Percentiles rank a stretch among this genome's conserved stretches.
Evolutionary conservation across 2,113 vertebrate genomes (phyloP).

Genomic region (Otis tarda): DNA sequence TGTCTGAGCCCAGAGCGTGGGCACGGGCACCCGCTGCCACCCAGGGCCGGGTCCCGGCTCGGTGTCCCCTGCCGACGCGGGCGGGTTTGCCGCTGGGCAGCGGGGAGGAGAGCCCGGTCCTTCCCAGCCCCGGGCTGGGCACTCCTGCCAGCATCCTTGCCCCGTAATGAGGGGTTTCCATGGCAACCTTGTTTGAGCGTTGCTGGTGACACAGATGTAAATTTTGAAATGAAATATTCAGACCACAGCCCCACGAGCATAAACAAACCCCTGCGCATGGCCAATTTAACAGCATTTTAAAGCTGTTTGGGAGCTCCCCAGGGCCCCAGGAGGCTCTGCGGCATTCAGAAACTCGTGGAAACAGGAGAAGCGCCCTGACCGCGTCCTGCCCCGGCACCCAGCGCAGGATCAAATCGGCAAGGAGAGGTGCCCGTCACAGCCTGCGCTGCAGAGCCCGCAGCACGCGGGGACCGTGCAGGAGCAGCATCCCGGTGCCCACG

Average conservation of each 20-base stretch:
- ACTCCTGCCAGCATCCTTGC: slow-evolving; percentile 34
- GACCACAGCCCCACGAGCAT: background rate
- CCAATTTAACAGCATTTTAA: slow-evolving; percentile 6
- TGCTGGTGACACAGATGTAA: slow-evolving; percentile 60
- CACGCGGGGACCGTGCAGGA: rapidly evolving
- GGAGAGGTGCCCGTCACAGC: background rate
- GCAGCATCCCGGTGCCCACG: too few relatives aligned
- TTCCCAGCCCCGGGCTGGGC: background rate
- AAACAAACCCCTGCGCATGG: slow-evolving; percentile 21
- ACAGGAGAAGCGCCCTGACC: background rate
- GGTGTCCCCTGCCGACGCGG: rapidly evolving
- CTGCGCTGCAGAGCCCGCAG: background rate
- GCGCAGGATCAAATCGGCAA: background rate
- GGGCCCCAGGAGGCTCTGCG: background rate
- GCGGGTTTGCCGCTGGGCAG: background rate
- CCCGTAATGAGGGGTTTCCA: slow-evolving; percentile 73
- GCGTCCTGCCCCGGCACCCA: background rate
- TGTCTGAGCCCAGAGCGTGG: rapidly evolving
- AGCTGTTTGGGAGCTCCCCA: background rate
- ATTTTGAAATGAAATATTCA: slow-evolving; percentile 63
- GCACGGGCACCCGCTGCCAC: background rate
- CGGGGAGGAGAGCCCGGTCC: background rate
- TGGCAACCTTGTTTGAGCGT: slow-evolving; percentile 68
- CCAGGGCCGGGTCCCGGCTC: background rate
- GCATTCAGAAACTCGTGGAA: background rate